These are phyloP conservation scores for Hippoglossus hippoglossus DNA, from an alignment of 2,797 vertebrate genomes.

Conservation along the genomic window DNA sequence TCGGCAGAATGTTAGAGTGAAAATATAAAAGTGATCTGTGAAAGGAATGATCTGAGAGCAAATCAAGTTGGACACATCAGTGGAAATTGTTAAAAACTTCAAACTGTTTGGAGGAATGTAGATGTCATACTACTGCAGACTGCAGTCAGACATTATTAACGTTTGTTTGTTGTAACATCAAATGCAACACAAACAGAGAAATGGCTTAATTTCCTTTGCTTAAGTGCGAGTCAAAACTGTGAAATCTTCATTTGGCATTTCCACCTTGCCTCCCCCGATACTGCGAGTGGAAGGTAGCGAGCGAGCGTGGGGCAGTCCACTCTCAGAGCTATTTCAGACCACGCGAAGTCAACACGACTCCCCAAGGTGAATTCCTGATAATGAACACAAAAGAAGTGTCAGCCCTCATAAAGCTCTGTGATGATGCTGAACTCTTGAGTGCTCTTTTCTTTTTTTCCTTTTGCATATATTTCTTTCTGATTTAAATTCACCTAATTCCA, in stretches of 20 bases:
- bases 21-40: conserved; percentile 23
- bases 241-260: conserved; percentile 65
- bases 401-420: conserved; percentile 80
- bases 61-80: conserved; percentile 7
- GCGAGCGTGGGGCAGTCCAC: conserved; percentile 63
- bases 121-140: conserved; percentile 17
- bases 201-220: conserved; percentile 54
- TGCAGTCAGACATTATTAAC: conserved; percentile 6
- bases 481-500: conserved; percentile 85
- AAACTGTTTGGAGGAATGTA: conserved; percentile 16
- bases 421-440: conserved; percentile 81
- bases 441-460: conserved; percentile 54
- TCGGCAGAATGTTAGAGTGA: conserved; percentile 6
- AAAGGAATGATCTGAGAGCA: conserved; percentile 24
- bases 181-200: conserved; percentile 33
- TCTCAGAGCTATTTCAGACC: conserved; percentile 82
- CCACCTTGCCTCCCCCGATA: conserved; percentile 67
- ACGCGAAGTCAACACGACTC: conserved; percentile 83
- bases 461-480: conserved; percentile 52
- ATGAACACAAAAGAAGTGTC: conserved; percentile 87
- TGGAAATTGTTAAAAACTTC: conserved; percentile 12
- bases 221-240: conserved; percentile 59
- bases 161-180: conserved; percentile 37
- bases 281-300: conserved; percentile 54
- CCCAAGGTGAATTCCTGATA: conserved; percentile 85